phyloP scores from a whole-genome alignment of 1,140 invertebrate species.

The Nephotettix cincticeps region DNA sequence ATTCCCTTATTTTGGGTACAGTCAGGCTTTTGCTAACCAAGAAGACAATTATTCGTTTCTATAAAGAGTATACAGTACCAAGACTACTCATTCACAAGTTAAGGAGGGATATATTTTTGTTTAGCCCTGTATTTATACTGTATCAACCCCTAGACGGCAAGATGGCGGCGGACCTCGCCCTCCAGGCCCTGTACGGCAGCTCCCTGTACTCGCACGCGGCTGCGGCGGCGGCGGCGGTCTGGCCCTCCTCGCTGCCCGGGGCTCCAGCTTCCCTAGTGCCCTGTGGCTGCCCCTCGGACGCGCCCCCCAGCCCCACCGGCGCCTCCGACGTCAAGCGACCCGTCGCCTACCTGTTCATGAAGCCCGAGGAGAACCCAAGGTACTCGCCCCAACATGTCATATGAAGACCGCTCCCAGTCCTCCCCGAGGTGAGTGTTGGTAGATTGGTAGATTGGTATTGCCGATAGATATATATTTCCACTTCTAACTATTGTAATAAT shows the following conservation, averaged over 20 bases:
- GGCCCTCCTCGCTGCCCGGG: slow-evolving; percentile 46
- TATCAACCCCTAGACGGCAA: slow-evolving; percentile 47
- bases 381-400: slow-evolving; percentile 63
- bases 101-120: too few relatives aligned
- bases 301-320: slow-evolving; percentile 38
- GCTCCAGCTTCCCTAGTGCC: slow-evolving; percentile 35
- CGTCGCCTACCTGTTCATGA: slow-evolving; percentile 38
- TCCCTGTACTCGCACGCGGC: slow-evolving; percentile 52
- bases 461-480: too few relatives aligned
- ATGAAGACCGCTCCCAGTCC: slow-evolving; percentile 81
- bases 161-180: slow-evolving; percentile 61
- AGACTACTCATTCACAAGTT: too few relatives aligned
- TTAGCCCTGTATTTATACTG: too few relatives aligned
- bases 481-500: too few relatives aligned
- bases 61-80: too few relatives aligned
- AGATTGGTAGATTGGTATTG: too few relatives aligned
- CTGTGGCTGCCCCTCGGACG: slow-evolving; percentile 44
- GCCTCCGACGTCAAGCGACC: slow-evolving; percentile 38
- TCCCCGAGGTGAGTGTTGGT: slow-evolving; percentile 54
- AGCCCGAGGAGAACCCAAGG: slow-evolving; percentile 30
- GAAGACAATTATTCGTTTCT: too few relatives aligned
- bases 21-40: too few relatives aligned
- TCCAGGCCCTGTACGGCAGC: slow-evolving; percentile 56
- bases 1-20: too few relatives aligned
- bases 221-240: slow-evolving; percentile 49